phyloP scores from a whole-genome alignment of 37 sponge, comb jelly and placozoan genomes.

The Ephydatia muelleri region DNA sequence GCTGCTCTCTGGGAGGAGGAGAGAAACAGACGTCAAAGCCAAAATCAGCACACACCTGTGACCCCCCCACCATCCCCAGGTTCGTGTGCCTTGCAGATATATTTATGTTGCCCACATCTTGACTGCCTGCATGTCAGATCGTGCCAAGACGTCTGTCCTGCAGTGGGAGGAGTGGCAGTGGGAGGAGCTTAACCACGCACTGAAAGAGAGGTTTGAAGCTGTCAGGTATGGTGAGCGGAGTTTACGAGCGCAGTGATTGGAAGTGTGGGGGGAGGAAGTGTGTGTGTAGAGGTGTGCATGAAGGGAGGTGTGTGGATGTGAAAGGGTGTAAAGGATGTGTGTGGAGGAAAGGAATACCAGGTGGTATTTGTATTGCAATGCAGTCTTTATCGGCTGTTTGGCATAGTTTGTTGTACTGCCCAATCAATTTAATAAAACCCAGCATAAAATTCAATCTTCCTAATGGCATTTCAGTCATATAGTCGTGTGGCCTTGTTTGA shows the following conservation, averaged over 20 bases:
- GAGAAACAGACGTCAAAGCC: slow-evolving; percentile 47
- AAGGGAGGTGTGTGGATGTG: too few species aligned
- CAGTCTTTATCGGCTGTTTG: too few species aligned
- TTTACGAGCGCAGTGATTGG: neutral
- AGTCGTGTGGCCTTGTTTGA: too few species aligned
- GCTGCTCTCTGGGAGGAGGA: slow-evolving; percentile 89
- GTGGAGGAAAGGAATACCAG: too few species aligned
- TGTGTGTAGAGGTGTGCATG: too few species aligned
- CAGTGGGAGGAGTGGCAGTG: neutral
- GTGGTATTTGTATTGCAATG: too few species aligned
- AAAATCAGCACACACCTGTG: slow-evolving; percentile 7
- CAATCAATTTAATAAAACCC: too few species aligned
- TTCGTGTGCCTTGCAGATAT: slow-evolving; percentile 7
- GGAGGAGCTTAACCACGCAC: neutral
- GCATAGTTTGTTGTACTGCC: too few species aligned
- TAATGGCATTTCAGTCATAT: too few species aligned
- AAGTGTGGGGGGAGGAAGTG: neutral
- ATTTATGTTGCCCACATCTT: too few species aligned
- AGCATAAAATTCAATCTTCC: too few species aligned
- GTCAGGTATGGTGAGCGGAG: neutral
- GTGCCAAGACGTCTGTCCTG: neutral
- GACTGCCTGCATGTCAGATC: neutral
- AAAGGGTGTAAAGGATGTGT: too few species aligned
- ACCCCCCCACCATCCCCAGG: slow-evolving; percentile 65
- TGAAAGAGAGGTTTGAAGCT: neutral